Base-by-base conservation (phyloP, 30 jellyfish, hydroid and myxozoan genomes). In the Hydra vulgaris region DNA sequence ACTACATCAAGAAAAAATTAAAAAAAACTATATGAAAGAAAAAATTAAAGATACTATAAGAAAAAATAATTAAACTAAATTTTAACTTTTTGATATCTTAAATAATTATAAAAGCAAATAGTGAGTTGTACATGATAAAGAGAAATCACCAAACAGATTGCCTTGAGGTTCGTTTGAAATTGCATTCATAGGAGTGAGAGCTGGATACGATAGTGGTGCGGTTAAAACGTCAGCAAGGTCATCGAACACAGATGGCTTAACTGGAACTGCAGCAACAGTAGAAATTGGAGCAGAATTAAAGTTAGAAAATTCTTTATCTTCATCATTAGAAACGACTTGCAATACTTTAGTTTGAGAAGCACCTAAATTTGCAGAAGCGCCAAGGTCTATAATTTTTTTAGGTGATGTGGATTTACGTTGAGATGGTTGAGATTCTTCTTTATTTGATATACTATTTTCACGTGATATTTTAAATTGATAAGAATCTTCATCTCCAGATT, bases 301-400 rank as follows among this genome's bases (percentile, higher is more conserved):
- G 27, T 81, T 84, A 23, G 84, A 84, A 72, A 81, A 81, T 1
- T 73, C 89, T 1, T 70, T 21, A 73, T 74, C 19, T 21, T 68
- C 73, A 54, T 23, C 70, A 1, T 79, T 25, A 25, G 76, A 20
- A 25, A 77, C 23, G 4, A 21, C 18, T 40, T n/a, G 40, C 54
- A 21, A 23, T 56, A 77, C 54, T 23, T 56, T 78, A 26, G 24
- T 73, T 1, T 25, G 66, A 53, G 79, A 54, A 53, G 81, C 76
- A 7, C 82, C 93, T 25, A 85, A 81, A 17, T 84, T 90, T 0
- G 95, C 97, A 20, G 95, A 88, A 21, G 96, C 96, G n/a, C 96
- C 96, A 1, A 89, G 79, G 77, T 89, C 96, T 70, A 89, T 84
- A 55, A 83, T 89, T 53, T 69, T 74, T 16, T 66, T 69, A 23